These are phyloP conservation scores for Leucophenga maculata DNA, from an alignment of 2,888 invertebrate genomes.

Conservation along the genomic window DNA sequence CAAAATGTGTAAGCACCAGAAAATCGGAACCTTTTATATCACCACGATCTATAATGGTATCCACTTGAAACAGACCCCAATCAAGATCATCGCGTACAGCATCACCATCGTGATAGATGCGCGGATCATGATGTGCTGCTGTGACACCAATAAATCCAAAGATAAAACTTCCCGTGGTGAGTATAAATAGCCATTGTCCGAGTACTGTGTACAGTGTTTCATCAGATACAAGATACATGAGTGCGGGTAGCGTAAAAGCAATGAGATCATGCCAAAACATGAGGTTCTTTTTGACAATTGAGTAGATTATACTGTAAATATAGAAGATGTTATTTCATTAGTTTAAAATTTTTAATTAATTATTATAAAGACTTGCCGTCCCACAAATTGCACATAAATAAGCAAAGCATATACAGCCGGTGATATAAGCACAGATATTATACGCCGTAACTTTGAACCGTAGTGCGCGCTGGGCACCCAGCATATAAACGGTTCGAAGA, in stretches of 20 bases:
- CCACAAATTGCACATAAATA: constrained; percentile 40
- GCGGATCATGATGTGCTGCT: constrained; percentile 85
- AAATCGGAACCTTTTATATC: constrained; percentile 79
- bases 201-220: constrained; percentile 41
- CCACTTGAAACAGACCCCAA: constrained; percentile 84
- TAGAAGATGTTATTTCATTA: neutral
- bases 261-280: constrained; percentile 69
- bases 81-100: constrained; percentile 74
- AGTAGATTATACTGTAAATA: constrained; percentile 45
- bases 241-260: constrained; percentile 68
- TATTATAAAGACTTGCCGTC: constrained; percentile 43
- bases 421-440: constrained; percentile 74
- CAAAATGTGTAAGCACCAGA: constrained; percentile 80
- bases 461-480: constrained; percentile 76
- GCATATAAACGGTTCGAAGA: constrained; percentile 78
- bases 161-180: constrained; percentile 74
- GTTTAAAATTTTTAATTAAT: too few relatives aligned
- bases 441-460: constrained; percentile 73
- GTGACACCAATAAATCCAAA: constrained; percentile 79
- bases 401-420: constrained; percentile 64
- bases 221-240: constrained; percentile 69
- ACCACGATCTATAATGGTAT: constrained; percentile 80
- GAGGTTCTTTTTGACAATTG: constrained; percentile 49
- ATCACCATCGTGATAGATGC: constrained; percentile 85
- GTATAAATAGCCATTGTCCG: constrained; percentile 74